These are phyloP conservation scores for Anthrax anthrax DNA, from an alignment of 2,888 invertebrate species.

Conservation along the genomic window DNA sequence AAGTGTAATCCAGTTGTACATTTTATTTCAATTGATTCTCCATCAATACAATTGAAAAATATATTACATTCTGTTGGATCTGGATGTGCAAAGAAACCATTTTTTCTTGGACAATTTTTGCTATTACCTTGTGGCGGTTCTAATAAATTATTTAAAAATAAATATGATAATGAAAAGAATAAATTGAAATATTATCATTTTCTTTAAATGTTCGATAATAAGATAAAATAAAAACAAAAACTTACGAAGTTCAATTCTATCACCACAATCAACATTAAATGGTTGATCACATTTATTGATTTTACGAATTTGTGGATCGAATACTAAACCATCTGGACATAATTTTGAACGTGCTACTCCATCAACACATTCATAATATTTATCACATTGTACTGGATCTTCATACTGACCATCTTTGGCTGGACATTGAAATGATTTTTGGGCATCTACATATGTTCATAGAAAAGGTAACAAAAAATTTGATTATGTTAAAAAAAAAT, in stretches of 20 bases:
- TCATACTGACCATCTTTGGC: conserved; percentile 68
- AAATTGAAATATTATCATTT: not conserved
- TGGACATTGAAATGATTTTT: conserved; percentile 56
- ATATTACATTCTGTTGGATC: conserved; percentile 66
- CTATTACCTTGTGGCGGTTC: conserved; percentile 58
- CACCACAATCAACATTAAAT: conserved; percentile 83
- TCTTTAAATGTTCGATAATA: not conserved
- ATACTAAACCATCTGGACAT: conserved; percentile 80
- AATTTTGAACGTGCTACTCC: conserved; percentile 57
- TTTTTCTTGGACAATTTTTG: conserved; percentile 62
- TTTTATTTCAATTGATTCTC: conserved; percentile 60
- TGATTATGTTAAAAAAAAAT: no score
- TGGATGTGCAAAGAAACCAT: conserved; percentile 85
- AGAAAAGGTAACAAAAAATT: conserved; percentile 2
- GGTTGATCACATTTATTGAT: conserved; percentile 86
- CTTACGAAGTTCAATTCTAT: conserved; percentile 79
- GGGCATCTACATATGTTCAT: conserved; percentile 20
- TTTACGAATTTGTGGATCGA: conserved; percentile 71
- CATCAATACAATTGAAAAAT: conserved; percentile 82
- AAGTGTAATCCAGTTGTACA: conserved; percentile 84
- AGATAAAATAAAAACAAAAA: conserved; percentile 16
- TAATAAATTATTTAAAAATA: conserved; percentile 26
- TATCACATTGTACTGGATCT: conserved; percentile 71
- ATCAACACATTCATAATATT: conserved; percentile 66
- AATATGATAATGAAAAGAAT: conserved; percentile 1